Percentiles rank a stretch among this genome's conserved stretches.
Conservation (phyloP, 2,797 vertebrate species). For the Coracias cyanogaster region DNA sequence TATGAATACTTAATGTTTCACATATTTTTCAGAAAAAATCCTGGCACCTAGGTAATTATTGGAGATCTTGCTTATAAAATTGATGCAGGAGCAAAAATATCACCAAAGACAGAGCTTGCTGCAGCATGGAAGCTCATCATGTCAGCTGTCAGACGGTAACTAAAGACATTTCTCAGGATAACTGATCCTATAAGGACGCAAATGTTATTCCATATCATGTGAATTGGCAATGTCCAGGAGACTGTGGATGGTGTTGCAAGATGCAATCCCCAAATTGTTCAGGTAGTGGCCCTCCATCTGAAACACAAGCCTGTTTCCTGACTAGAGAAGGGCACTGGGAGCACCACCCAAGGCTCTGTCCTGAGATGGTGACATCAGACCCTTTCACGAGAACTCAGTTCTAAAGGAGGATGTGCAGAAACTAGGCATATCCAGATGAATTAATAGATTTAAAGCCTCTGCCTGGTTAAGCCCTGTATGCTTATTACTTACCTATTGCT, state of each 20-base stretch:
- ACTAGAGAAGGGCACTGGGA: background rate
- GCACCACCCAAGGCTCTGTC: background rate
- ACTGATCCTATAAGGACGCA: background rate
- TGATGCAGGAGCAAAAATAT: background rate
- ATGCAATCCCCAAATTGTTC: background rate
- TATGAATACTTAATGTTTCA: background rate
- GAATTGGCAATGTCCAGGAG: background rate
- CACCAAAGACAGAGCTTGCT: background rate
- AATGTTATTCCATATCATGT: rapidly evolving
- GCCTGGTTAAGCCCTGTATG: background rate
- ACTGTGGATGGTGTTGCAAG: background rate
- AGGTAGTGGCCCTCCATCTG: background rate
- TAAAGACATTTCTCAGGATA: background rate
- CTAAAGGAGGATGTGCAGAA: background rate
- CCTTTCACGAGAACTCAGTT: background rate
- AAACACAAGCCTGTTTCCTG: background rate
- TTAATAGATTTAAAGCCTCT: background rate
- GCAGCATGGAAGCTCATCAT: background rate
- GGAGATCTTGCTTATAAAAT: background rate
- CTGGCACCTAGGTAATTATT: background rate
- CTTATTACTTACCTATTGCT: background rate
- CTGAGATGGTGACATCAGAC: background rate
- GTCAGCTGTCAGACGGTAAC: background rate
- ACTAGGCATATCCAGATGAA: background rate
- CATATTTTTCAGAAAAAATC: background rate